Percentiles rank a stretch among this genome's conserved stretches.
Evolutionary conservation across 2,797 vertebrate genomes (phyloP).

Genomic region (Ibycter americanus): DNA sequence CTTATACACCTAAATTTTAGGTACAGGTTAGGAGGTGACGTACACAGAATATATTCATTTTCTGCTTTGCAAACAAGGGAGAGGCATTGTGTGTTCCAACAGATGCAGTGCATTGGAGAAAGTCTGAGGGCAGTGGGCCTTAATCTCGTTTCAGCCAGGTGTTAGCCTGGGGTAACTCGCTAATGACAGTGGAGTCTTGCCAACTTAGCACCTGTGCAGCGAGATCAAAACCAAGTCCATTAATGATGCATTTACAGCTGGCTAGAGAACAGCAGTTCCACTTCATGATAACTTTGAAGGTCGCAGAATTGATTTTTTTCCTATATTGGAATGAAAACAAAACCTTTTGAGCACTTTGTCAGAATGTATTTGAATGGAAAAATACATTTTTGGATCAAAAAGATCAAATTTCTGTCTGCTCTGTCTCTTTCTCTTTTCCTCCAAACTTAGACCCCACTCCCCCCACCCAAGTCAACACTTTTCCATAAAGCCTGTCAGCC

Average conservation of each 20-base stretch:
- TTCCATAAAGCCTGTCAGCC: background rate
- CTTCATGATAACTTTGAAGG: constrained; percentile 21
- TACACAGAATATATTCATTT: background rate
- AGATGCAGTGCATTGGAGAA: background rate
- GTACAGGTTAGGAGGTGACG: background rate
- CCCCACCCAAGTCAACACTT: background rate
- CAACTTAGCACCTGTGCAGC: constrained; percentile 54
- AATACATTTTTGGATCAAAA: background rate
- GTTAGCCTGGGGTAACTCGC: constrained; percentile 52
- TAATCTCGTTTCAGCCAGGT: constrained; percentile 52
- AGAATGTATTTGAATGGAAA: background rate
- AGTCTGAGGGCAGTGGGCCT: constrained; percentile 7
- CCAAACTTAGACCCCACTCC: background rate
- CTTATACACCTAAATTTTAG: background rate
- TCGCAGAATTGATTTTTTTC: background rate
- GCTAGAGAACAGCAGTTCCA: constrained; percentile 15
- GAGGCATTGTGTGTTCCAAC: background rate
- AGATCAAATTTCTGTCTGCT: background rate
- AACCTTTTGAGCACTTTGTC: background rate
- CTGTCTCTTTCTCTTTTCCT: background rate
- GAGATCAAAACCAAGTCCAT: constrained; percentile 52
- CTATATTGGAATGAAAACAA: constrained; percentile 18
- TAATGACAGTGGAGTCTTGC: constrained; percentile 41
- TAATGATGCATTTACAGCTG: constrained; percentile 42
- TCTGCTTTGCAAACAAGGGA: constrained; percentile 12